Evolutionary conservation across 1,140 invertebrate species (phyloP), one percentile per base, ranked within the genome.

Genomic region (Lepidurus packardi): DNA sequence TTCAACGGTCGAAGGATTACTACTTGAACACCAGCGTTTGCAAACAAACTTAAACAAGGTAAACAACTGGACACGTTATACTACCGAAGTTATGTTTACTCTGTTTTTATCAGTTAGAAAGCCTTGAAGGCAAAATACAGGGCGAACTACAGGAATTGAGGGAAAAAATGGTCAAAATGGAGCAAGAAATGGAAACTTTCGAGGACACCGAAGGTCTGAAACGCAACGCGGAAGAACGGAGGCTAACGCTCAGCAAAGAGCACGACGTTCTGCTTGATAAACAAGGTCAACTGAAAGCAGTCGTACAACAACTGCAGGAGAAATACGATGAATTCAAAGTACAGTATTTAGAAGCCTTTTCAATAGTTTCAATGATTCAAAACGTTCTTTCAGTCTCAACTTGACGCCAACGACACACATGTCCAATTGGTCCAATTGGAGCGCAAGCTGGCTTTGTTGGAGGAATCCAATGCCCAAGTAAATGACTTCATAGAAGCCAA

Each of bases 321-420:
- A 80, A 84, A 76, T 81, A 83, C 75, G 82, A 82, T 42, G 80
- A 80, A 53, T 73, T 83, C 4, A 83, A 84, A 82, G 85, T 85
- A 80, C 45, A n/a, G n/a, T 73, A 34, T 6, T 41, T 24, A 25
- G 21, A 16, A 44, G 16, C n/a, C 13, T 77, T 45, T n/a, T 21
- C 9, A 76, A 44, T 45, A 4, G 8, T 42, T 16, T 53, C 74
- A 41, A 78, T 43, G 16, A 25, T 21, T 16, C 25, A 77, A 25
- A 79, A 79, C 53, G 73, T 78, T 81, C 79, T 82, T 85, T 73
- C 86, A 91, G 88, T 85, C 85, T 80, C 86, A 88, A 81, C 84
- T 92, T 11, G 87, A 90, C 80, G 90, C 90, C 24, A 91, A 92
- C 84, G 91, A 92, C 83, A 91, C 90, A 79, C 89, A 89, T 81